Conservation (phyloP, 1,140 invertebrate genomes). For the Zeugodacus cucurbitae region DNA sequence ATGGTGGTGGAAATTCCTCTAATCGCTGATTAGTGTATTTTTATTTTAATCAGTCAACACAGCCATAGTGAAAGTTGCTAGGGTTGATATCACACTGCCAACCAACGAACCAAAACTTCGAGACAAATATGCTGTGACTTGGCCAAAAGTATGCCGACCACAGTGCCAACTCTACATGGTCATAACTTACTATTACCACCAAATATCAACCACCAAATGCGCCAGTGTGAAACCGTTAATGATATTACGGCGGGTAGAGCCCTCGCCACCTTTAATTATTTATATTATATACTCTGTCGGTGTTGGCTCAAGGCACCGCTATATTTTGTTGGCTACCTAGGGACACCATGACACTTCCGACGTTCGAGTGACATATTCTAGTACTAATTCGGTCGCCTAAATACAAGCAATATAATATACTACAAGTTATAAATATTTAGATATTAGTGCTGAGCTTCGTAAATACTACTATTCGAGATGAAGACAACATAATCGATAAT, state of each 20-base stretch:
- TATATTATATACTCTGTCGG: background rate
- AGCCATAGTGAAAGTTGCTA: background rate
- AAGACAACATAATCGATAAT: too few species aligned
- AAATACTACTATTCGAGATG: too few species aligned
- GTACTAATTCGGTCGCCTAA: background rate
- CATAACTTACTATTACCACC: background rate
- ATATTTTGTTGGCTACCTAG: too few species aligned
- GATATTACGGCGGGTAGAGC: background rate
- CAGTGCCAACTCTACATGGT: background rate
- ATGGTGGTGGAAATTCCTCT: background rate
- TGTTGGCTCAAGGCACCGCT: background rate
- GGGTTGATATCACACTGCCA: background rate
- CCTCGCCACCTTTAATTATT: background rate
- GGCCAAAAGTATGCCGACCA: background rate
- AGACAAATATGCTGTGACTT: background rate
- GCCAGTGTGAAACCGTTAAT: background rate
- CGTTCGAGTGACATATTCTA: background rate
- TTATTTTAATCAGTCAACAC: constrained; percentile 5
- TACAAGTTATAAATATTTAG: too few species aligned
- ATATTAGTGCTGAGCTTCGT: too few species aligned
- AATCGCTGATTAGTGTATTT: background rate
- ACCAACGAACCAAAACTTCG: background rate
- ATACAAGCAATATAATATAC: background rate
- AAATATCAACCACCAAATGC: background rate
- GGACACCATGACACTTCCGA: background rate